Base-by-base conservation (phyloP, 37 sponge, comb jelly and placozoan genomes). In the Oscarella lobularis region DNA sequence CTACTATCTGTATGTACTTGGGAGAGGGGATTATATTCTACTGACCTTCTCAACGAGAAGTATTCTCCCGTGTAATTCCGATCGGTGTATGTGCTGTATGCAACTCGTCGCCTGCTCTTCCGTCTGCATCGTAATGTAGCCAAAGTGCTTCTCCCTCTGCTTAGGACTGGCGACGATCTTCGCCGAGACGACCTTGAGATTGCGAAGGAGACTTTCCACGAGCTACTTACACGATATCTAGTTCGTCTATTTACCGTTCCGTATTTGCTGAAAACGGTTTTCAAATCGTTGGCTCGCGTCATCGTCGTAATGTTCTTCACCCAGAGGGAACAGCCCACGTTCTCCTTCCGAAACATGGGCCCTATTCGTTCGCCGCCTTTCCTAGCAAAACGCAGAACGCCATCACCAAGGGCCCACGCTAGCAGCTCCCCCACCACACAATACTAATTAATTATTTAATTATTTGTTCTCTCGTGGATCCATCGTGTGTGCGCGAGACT, bases 151-250 rank as follows among this genome's bases (percentile, higher is more conserved):
- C 71, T 14, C 71, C 31, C 71, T 5, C 5, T 4, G 6, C 29
- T 14, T 4, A 4, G 71, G 71, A 14, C 33, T 32, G 6, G 71
- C 31, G 4, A 68, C 71, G 6, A 68, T 68, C 71, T 68, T 68
- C 33, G 71, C 6, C 71, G 71, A 68, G 5, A 68, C 5, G 35
- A 68, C 71, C 71, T 68, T 5, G 6, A 68, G 6, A 68, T n/a
- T n/a, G n/a, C n/a, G n/a, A n/a, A n/a, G n/a, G n/a, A n/a, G n/a
- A n/a, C n/a, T n/a, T n/a, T n/a, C n/a, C n/a, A n/a, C n/a, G n/a
- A n/a, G n/a, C n/a, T n/a, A n/a, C n/a, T n/a, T n/a, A n/a, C n/a
- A n/a, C n/a, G n/a, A n/a, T n/a, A n/a, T n/a, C n/a, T n/a, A n/a
- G n/a, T n/a, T n/a, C n/a, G n/a, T n/a, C n/a, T n/a, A n/a, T 20